Evolutionary conservation across 1,140 invertebrate species (phyloP), one percentile per base, ranked within the genome.

Genomic region (Caenorhabditis tropicalis): DNA sequence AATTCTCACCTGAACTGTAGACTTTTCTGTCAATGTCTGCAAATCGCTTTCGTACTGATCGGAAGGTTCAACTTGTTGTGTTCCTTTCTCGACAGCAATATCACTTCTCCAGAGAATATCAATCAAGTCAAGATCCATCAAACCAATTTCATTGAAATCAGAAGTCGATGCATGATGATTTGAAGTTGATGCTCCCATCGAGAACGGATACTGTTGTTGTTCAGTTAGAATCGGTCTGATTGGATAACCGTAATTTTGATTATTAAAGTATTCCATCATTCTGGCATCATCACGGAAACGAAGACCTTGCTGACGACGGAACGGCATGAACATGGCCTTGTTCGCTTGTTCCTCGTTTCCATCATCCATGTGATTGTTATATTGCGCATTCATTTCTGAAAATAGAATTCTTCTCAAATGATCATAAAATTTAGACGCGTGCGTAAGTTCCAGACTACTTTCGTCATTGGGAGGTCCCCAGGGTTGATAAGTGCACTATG

Each of bases 61-160:
- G 3, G 79, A 33, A 29, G 85, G 86, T 16, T 29, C 58, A 0
- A 80, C n/a, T 33, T 33, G 36, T 39, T 21, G 12, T 10, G 36
- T 27, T 29, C 89, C 87, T 79, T 90, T 90, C 83, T 90, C 89
- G 43, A 53, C 51, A 12, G 91, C 89, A 60, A 90, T 91, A 80
- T 90, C 89, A 16, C 74, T 60, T 33, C 89, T 85, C 89, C 89
- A 90, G 27, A 86, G 88, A 16, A 88, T 80, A 82, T 90, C 89
- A 49, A 90, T 90, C 27, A 89, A 86, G 46, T 90, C 89, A 49
- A 90, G 89, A 81, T 90, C 89, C 86, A 90, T 48, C 36, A 89
- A 33, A n/a, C 36, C 12, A 21, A 36, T n/a, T 10, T 5, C 16
- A n/a, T 36, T 36, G n/a, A 31, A 49, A 12, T 65, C 56, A 21